phyloP scores from a whole-genome alignment of 2,797 vertebrate species.

The Sebastes goodei region DNA sequence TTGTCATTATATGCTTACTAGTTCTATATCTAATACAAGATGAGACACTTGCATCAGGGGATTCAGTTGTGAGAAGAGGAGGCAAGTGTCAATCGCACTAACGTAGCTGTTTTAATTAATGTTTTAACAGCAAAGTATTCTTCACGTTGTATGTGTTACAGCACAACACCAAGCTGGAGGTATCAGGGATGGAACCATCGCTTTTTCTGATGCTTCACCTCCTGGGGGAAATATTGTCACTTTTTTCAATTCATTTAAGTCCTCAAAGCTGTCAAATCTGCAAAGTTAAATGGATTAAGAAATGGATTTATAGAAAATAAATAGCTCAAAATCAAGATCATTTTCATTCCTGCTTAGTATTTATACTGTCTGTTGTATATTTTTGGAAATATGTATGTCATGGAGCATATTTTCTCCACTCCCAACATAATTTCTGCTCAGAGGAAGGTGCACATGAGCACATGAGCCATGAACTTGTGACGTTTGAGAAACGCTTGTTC shows the following conservation, averaged over 20 bases:
- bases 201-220: neutral
- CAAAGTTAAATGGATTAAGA: neutral
- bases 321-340: neutral
- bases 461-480: neutral
- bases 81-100: no score
- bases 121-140: no score
- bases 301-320: neutral
- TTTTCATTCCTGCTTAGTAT: neutral
- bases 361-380: neutral
- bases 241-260: neutral
- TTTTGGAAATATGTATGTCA: neutral
- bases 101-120: no score
- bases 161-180: neutral
- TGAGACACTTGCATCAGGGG: neutral
- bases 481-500: neutral
- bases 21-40: neutral
- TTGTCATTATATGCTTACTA: neutral
- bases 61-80: neutral
- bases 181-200: neutral
- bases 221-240: neutral
- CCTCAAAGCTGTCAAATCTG: neutral
- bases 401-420: neutral
- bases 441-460: neutral
- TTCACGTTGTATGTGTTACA: neutral
- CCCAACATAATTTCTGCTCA: neutral